Evolutionary conservation across 1,140 invertebrate genomes (phyloP).

Genomic region (Ceratina japonica): DNA sequence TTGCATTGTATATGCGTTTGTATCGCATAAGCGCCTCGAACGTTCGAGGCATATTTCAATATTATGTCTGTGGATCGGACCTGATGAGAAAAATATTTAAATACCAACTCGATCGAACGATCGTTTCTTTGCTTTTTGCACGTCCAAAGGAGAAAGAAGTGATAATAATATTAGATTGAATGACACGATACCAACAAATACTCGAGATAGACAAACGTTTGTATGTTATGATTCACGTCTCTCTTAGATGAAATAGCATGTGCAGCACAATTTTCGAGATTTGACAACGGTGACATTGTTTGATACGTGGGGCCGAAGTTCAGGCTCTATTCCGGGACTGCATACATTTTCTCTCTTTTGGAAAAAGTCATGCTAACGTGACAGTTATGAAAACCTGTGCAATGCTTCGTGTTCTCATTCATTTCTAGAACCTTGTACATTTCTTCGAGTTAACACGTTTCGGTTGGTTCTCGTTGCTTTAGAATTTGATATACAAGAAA

Average conservation of each 20-base stretch:
- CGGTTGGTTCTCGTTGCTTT: not conserved
- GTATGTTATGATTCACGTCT: not conserved
- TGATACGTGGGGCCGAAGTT: not conserved
- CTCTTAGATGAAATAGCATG: not conserved
- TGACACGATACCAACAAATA: not conserved
- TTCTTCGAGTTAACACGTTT: not conserved
- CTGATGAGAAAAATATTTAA: not conserved
- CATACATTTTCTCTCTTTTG: not conserved
- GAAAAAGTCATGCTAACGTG: too few species aligned
- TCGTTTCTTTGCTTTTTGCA: not conserved
- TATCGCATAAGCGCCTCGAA: not conserved
- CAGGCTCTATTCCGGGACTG: not conserved
- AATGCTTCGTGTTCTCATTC: too few species aligned
- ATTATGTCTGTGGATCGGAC: slow-evolving; percentile 6
- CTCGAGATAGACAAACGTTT: slow-evolving; percentile 27
- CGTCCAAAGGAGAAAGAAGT: not conserved
- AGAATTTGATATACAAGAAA: too few species aligned
- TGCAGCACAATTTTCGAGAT: not conserved
- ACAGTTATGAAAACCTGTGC: too few species aligned
- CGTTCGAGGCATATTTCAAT: not conserved
- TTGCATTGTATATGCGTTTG: not conserved
- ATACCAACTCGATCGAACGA: not conserved
- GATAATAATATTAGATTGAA: not conserved
- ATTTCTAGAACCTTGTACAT: not conserved
- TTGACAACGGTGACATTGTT: slow-evolving; percentile 8